Evolutionary conservation across 2,888 invertebrate species (phyloP), one percentile per base, ranked within the genome.

Genomic region (Melanostoma mellinum): DNA sequence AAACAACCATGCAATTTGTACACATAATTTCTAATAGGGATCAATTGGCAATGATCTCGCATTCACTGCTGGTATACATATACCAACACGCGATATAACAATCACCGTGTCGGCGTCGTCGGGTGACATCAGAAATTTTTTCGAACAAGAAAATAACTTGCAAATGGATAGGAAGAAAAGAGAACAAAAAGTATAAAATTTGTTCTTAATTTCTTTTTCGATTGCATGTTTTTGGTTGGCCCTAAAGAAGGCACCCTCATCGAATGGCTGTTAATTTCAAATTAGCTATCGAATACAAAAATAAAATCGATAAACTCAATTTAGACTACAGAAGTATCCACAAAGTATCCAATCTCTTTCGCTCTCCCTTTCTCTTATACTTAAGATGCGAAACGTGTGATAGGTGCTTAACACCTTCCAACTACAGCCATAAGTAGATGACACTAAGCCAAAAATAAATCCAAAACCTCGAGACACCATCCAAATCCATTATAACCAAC

Each of bases 21-120:
- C 63, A 50, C n/a, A 42, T 63, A 63, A 50, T 50, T 63, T 38
- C 63, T 63, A 63, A 63, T 63, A 50, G 63, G 50, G 63, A 63
- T 63, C 63, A 63, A 63, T 50, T 63, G 63, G 38, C 50, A 38
- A 63, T 63, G 63, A 63, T 63, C 63, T 63, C 50, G n/a, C 30
- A n/a, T 6, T 32, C 50, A 40, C 10, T 46, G 44, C 10, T 5
- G 3, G 44, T 46, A 44, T 10, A 42, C 2, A 3, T 40, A 61
- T 50, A 38, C 38, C 50, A 63, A 50, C 63, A 63, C 38, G 50
- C 63, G 5, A 46, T 48, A 38, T 1, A 40, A 56, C 30, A 52
- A 30, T 40, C 9, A 40, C 48, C 30, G 50, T 50, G 36, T 36
- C 30, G 36, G 9, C n/a, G 38, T 38, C 30, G 5, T 6, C 48